Evolutionary conservation across 2,888 invertebrate species (phyloP), one percentile per base, ranked within the genome.

Genomic region (Cloeon dipterum): DNA sequence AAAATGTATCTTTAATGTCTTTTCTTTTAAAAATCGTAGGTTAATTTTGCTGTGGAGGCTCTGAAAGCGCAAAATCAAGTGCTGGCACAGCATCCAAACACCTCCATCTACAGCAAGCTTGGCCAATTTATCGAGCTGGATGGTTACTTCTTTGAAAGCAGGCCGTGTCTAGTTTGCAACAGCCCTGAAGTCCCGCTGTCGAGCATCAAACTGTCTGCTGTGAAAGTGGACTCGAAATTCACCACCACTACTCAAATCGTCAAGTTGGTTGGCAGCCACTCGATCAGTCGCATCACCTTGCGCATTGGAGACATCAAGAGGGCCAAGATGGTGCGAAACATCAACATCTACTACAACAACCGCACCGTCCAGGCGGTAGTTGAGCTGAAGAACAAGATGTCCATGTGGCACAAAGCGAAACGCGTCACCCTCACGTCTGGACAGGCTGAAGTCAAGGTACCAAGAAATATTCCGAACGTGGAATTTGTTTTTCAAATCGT

Each of bases 201-300:
- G 1, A 82, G 78, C 38, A 83, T 89, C 45, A 94, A 94, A 55
- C 59, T 94, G 38, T 83, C 88, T 1, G 78, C 89, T 1, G 82
- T 94, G 41, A 91, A 93, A 63, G 78, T 79, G 41, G 96, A 96
- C 61, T 89, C 91, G 2, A 89, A 94, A 60, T 98, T 89, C 58
- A 96, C 96, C 3, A 93, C 94, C 2, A 93, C 88, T 8, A 91
- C 93, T 2, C 94, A 94, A 62, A 93, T 96, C 43, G 86, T 94
- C 36, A 96, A 96, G 58, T 62, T 98, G 44, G 75, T 89, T 29
- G 86, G 86, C 46, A 89, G 89, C 51, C 89, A 94, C 55, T 91
- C 85, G 47, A 91, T 96, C 45, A 85, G 88, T 49, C 82, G 88
- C 52, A 83, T 96, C 46, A 81, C 81, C 25, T 68, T 96, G 29